Conservation (phyloP, 1,140 invertebrate species). For the Camponotus pennsylvanicus region DNA sequence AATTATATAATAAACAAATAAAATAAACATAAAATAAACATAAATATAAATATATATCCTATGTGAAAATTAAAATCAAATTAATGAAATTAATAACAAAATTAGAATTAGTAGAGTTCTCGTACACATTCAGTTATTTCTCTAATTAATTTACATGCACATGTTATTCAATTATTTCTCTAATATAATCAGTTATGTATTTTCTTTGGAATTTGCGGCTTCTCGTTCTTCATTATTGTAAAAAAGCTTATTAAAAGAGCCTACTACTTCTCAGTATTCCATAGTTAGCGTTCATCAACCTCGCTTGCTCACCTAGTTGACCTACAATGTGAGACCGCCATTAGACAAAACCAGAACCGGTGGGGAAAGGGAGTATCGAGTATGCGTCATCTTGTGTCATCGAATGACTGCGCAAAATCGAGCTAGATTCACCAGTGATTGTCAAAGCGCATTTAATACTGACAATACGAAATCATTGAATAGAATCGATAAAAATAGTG, state of each 20-base stretch:
- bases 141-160: neutral
- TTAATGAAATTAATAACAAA: too few relatives aligned
- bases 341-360: slow-evolving; percentile 37
- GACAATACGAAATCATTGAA: neutral
- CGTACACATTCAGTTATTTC: neutral
- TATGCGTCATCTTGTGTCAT: slow-evolving; percentile 34
- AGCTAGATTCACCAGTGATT: slow-evolving; percentile 26
- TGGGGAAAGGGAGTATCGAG: neutral
- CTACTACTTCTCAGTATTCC: neutral
- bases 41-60: too few relatives aligned
- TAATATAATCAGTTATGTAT: neutral
- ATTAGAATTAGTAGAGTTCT: neutral
- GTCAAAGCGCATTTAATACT: neutral
- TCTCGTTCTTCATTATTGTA: neutral
- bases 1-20: too few relatives aligned
- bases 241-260: neutral
- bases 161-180: neutral
- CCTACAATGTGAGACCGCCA: slow-evolving; percentile 62
- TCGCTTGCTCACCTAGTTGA: slow-evolving; percentile 60
- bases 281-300: slow-evolving; percentile 64
- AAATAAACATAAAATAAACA: too few relatives aligned
- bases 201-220: neutral
- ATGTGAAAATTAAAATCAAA: too few relatives aligned
- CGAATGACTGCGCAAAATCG: slow-evolving; percentile 8
- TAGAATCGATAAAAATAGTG: neutral